Percentiles rank a stretch among this genome's conserved stretches.
phyloP scores from a whole-genome alignment of 2,797 vertebrate genomes.

The Oophaga sylvatica region DNA sequence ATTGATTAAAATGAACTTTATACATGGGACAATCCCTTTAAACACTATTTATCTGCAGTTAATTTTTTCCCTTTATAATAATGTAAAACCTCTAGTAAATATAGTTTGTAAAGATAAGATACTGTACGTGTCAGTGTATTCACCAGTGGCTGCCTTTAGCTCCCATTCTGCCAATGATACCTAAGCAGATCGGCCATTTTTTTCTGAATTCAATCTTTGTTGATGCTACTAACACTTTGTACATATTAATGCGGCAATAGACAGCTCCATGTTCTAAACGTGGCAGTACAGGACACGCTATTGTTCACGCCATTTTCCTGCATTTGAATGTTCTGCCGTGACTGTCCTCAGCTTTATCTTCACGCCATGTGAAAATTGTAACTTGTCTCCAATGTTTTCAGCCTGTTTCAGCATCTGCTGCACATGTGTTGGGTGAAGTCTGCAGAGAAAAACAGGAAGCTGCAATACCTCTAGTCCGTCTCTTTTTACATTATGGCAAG shows the following conservation, averaged over 20 bases:
- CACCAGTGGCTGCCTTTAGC: not conserved
- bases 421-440: slow-evolving; percentile 92
- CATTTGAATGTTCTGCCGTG: not conserved
- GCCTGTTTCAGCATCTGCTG: slow-evolving; percentile 93
- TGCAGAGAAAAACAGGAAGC: slow-evolving; percentile 98
- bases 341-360: slow-evolving; percentile 5
- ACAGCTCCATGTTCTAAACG: not conserved
- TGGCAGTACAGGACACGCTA: not conserved
- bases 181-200: not conserved
- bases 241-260: not conserved
- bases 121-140: not conserved
- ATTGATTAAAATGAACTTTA: no score
- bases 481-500: slow-evolving; percentile 93
- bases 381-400: slow-evolving; percentile 65
- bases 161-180: not conserved
- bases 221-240: not conserved
- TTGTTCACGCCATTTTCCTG: not conserved
- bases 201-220: not conserved
- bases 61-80: not conserved
- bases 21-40: no score
- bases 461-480: slow-evolving; percentile 91
- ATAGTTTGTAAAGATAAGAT: not conserved
- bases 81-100: not conserved
- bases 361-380: slow-evolving; percentile 5
- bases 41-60: no score